Evolutionary conservation across 2,113 vertebrate genomes (phyloP), one percentile per base, ranked within the genome.

Genomic region (Tonatia bakeri): DNA sequence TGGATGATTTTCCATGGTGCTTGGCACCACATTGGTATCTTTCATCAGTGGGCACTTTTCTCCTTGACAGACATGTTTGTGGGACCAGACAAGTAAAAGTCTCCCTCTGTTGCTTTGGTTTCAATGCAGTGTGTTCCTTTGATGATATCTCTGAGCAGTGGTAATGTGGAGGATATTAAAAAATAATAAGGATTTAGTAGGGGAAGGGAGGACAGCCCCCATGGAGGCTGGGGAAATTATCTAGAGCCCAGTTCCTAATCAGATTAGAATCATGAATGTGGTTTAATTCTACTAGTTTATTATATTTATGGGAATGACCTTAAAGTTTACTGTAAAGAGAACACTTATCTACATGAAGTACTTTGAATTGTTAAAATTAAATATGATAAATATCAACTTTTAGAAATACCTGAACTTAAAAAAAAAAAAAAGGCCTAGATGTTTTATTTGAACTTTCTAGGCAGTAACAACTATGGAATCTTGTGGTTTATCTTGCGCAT

Each of bases 171-270:
- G 94, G 95, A 97, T 98, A 96, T 97, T 97, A 85, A 97, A 97
- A 97, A 96, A 93, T 98, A 98, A 96, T 96, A 92, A 97, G 96
- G 94, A 97, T 98, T 97, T 94, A 73, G 92, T 96, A 81, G 64
- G 22, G 86, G 69, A 96, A 95, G 87, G 89, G 86, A 97, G 83
- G 65, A 43, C 20, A 86, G 88, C 87, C 96, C 94, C 95, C 33
- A 17, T 76, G 82, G 94, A 96, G 83, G n/a, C 77, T 87, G 67
- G 56, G 64, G 83, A 36, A 59, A 61, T 94, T 89, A 26, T 45
- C n/a, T 90, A 50, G 43, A 97, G 79, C 64, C 94, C 75, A 87
- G 12, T 72, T 89, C 70, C 79, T 97, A 96, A 95, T 97, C 90
- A 94, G 88, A 96, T 96, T 97, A 96, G 70, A 84, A 87, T 95